phyloP scores from a whole-genome alignment of 1,140 invertebrate species.

The Neodiprion lecontei region DNA sequence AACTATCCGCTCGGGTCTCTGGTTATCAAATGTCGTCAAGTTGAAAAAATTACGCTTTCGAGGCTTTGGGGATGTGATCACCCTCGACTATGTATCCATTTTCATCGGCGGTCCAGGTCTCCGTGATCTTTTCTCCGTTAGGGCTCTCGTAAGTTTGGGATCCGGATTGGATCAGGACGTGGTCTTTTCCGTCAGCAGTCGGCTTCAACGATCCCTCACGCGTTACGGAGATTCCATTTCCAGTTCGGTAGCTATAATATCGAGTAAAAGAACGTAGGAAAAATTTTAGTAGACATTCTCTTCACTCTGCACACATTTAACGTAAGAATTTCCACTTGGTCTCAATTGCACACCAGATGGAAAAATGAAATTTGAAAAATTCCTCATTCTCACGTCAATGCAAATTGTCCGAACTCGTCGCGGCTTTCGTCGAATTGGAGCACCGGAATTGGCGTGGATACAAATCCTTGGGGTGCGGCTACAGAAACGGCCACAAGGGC shows the following conservation, averaged over 20 bases:
- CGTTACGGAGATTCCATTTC: slow-evolving; percentile 21
- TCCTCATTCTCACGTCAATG: slow-evolving; percentile 6
- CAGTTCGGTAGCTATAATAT: slow-evolving; percentile 21
- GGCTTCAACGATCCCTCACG: slow-evolving; percentile 24
- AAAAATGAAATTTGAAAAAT: not conserved
- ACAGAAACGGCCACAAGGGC: slow-evolving; percentile 5
- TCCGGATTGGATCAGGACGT: slow-evolving; percentile 27
- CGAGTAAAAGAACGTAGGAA: not conserved
- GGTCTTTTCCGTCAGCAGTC: slow-evolving; percentile 20
- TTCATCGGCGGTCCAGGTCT: slow-evolving; percentile 47
- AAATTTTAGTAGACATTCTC: not conserved
- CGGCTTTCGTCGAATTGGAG: slow-evolving; percentile 21
- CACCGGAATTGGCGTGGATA: slow-evolving; percentile 16
- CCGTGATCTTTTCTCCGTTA: slow-evolving; percentile 44
- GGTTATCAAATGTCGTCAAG: too few species aligned
- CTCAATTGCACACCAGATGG: not conserved
- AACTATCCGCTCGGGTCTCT: too few species aligned
- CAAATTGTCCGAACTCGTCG: slow-evolving; percentile 24
- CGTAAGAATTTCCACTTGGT: not conserved
- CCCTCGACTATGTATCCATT: slow-evolving; percentile 50
- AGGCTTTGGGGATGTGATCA: slow-evolving; percentile 51
- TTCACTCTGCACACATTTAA: not conserved
- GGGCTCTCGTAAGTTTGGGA: slow-evolving; percentile 48
- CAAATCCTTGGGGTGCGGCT: not conserved
- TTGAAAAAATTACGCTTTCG: slow-evolving; percentile 22